Conservation (phyloP, 2,113 vertebrate genomes). For the Pionites leucogaster region DNA sequence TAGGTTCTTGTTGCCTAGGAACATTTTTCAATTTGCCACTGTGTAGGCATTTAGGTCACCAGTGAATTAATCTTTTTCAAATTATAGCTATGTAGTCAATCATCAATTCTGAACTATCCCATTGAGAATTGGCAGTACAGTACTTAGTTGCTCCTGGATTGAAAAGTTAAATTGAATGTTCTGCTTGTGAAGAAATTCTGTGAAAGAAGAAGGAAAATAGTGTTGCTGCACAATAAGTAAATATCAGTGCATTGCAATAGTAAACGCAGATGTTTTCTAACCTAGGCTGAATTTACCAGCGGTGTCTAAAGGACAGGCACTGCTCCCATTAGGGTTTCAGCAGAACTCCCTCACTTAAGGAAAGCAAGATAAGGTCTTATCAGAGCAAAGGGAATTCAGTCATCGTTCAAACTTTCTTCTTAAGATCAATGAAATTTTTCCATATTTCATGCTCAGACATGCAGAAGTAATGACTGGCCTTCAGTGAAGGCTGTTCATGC, state of each 20-base stretch:
- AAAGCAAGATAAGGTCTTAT: neutral
- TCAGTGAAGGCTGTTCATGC: neutral
- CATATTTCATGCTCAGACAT: neutral
- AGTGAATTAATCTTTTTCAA: conserved; percentile 67
- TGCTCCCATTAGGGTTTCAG: neutral
- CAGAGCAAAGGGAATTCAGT: neutral
- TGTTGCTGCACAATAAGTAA: neutral
- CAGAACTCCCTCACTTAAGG: neutral
- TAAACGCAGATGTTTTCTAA: neutral
- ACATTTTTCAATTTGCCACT: conserved; percentile 42
- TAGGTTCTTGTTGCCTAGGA: conserved; percentile 66
- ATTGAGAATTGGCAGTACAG: conserved; percentile 7
- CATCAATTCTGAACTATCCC: conserved; percentile 30
- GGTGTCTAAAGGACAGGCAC: neutral
- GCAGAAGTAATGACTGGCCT: neutral
- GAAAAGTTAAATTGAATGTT: conserved; percentile 46
- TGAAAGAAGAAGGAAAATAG: neutral
- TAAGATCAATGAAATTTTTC: neutral
- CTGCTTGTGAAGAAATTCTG: conserved; percentile 23
- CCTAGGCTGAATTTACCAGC: neutral
- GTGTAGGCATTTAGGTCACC: conserved; percentile 68
- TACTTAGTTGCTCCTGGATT: neutral
- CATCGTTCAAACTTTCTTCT: neutral
- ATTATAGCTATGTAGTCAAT: conserved; percentile 56
- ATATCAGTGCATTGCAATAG: neutral